Conservation (phyloP, 2,113 vertebrate genomes). For the Microtus richardsoni region DNA sequence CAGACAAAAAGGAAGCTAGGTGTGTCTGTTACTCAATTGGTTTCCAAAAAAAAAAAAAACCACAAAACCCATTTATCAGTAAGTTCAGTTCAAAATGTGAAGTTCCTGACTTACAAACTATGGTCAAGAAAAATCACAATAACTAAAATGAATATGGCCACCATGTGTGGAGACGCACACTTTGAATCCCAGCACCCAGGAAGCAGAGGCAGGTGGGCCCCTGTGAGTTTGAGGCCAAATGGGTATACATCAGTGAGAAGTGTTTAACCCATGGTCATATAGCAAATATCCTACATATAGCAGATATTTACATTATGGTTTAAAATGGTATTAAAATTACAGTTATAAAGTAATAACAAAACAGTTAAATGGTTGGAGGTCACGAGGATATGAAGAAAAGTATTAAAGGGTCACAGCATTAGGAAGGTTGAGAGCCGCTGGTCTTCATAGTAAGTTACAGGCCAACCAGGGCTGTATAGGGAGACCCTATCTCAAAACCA, state of each 20-base stretch:
- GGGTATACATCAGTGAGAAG: not conserved
- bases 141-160: conserved; percentile 6
- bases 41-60: not conserved
- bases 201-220: not conserved
- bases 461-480: too few species aligned
- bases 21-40: not conserved
- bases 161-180: not conserved
- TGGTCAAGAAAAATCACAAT: conserved; percentile 21
- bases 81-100: conserved; percentile 42
- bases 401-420: not conserved
- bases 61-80: conserved; percentile 21
- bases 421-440: not conserved
- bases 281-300: too few species aligned
- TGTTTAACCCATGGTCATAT: not conserved
- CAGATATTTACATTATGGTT: not conserved
- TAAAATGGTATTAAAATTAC: not conserved
- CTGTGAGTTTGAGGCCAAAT: not conserved
- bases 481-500: not conserved
- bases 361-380: not conserved
- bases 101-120: conserved; percentile 23
- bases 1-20: conserved; percentile 28
- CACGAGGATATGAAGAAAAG: not conserved
- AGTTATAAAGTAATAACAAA: not conserved
- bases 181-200: not conserved
- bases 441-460: not conserved